Conservation (phyloP, 2,113 vertebrate genomes). For the Myrmecobius fasciatus region DNA sequence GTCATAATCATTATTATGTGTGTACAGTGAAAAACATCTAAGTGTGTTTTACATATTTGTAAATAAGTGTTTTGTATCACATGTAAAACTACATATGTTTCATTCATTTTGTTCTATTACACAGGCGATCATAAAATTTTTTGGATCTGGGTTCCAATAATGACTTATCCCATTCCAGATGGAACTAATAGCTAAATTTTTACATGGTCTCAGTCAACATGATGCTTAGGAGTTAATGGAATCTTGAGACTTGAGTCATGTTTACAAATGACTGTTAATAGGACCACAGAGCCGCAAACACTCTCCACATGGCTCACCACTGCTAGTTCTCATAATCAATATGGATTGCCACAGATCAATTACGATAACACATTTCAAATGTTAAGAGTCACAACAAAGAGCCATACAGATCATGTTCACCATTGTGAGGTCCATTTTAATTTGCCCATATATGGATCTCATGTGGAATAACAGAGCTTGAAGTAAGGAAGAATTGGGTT, state of each 20-base stretch:
- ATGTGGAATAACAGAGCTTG: background rate
- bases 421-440: background rate
- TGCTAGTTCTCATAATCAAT: background rate
- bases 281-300: background rate
- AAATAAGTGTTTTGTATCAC: background rate
- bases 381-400: background rate
- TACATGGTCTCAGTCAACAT: background rate
- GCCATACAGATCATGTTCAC: background rate
- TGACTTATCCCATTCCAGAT: background rate
- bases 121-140: background rate
- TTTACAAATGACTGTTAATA: background rate
- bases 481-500: background rate
- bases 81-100: background rate
- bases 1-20: background rate
- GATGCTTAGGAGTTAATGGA: background rate
- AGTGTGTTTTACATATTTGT: background rate
- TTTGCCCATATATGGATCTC: background rate
- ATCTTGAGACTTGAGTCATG: constrained; percentile 20
- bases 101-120: background rate
- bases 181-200: background rate
- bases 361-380: constrained; percentile 16
- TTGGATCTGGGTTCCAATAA: background rate
- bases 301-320: background rate
- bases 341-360: background rate
- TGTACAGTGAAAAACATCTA: background rate